Conservation (phyloP, 2,888 invertebrate genomes). For the Helobdella robusta region DNA sequence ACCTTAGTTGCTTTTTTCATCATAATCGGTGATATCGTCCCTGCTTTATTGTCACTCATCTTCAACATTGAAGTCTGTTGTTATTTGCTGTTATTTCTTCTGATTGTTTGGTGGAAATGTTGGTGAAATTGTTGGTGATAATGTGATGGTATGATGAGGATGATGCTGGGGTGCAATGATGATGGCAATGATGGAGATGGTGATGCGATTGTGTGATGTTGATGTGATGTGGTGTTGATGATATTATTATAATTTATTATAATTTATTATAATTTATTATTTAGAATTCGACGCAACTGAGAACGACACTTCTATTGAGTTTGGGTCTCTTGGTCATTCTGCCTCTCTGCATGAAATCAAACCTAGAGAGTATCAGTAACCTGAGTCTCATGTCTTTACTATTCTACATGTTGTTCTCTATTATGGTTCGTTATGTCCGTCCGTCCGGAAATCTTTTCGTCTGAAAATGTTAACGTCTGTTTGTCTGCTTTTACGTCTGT, state of each 20-base stretch:
- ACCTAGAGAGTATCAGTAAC: conserved; percentile 77
- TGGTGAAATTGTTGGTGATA: too few species aligned
- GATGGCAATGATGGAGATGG: too few species aligned
- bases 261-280: conserved; percentile 25
- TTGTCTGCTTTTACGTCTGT: too few species aligned
- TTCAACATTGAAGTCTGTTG: conserved; percentile 58
- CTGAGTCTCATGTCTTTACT: conserved; percentile 80
- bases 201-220: too few species aligned
- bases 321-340: conserved; percentile 61
- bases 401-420: conserved; percentile 78
- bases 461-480: too few species aligned
- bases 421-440: conserved; percentile 69
- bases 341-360: conserved; percentile 64
- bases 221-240: too few species aligned
- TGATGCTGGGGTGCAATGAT: too few species aligned
- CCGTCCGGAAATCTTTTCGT: too few species aligned
- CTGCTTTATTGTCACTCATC: conserved; percentile 74
- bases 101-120: too few species aligned
- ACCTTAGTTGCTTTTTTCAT: conserved; percentile 92
- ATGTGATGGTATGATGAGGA: too few species aligned
- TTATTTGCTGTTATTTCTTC: too few species aligned
- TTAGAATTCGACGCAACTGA: conserved; percentile 42
- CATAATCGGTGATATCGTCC: conserved; percentile 92
- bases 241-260: not conserved
- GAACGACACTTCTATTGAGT: conserved; percentile 44